Evolutionary conservation across 2,113 vertebrate species (phyloP), one percentile per base, ranked within the genome.

Genomic region (Condylura cristata): DNA sequence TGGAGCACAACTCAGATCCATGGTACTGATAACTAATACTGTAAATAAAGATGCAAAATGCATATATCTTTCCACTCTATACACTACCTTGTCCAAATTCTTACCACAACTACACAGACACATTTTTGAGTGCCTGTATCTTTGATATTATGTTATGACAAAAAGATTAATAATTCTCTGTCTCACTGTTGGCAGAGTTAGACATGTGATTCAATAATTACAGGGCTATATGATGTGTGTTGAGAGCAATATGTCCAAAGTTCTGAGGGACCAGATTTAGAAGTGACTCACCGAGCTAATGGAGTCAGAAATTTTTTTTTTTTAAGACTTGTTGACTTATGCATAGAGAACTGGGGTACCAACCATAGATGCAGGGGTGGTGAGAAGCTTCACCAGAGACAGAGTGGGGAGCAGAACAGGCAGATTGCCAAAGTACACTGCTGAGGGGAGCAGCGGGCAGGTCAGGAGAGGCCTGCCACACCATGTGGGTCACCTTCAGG

Each of bases 231-330:
- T 89, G 58, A 89, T 85, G 58, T 79, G 28, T 74, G 56, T 91
- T 88, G n/a, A 85, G 60, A 68, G 30, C 37, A 74, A 68, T 32
- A 91, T 34, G 16, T 44, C 8, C 65, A 70, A 53, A 53, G 56
- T 89, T 79, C 58, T 68, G 26, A 74, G 17, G 71, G 39, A 85
- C 48, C 74, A 80, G 41, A 89, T 51, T 61, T 85, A 79, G 58
- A 44, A 91, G 46, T 94, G 84, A 84, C 14, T 94, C 79, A 72
- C 12, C 66, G 10, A 89, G 24, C 58, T 81, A 60, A 61, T 85
- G 48, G n/a, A 74, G 7, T 74, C 6, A 41, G n/a, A n/a, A n/a
- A n/a, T n/a, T n/a, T n/a, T n/a, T n/a, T n/a, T n/a, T n/a, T n/a
- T n/a, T n/a, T n/a, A n/a, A n/a, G n/a, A n/a, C n/a, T n/a, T n/a